Percentiles rank a stretch among this genome's conserved stretches.
Conservation (phyloP, 2,113 vertebrate species). For the Brienomyrus brachyistius region DNA sequence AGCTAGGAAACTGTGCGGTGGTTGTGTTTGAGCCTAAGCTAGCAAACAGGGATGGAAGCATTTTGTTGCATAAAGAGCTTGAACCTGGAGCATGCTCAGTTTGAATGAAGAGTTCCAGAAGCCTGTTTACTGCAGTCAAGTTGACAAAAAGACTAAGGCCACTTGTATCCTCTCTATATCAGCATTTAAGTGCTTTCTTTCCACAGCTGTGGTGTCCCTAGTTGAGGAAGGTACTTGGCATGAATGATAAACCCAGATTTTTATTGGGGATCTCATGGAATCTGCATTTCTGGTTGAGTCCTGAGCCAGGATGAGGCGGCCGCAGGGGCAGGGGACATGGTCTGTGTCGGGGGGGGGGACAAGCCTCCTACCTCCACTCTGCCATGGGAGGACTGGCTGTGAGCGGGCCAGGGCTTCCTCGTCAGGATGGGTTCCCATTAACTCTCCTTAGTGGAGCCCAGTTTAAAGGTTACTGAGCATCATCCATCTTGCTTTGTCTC, state of each 20-base stretch:
- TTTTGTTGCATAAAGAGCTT: not conserved
- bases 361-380: not conserved
- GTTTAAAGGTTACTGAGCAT: not conserved
- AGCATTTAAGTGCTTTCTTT: not conserved
- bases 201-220: not conserved
- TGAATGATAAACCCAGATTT: not conserved
- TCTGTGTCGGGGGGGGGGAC: not conserved
- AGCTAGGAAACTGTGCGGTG: not conserved
- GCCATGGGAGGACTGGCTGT: not conserved
- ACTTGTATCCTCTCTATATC: not conserved
- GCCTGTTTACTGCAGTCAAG: not conserved
- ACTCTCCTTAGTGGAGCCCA: not conserved
- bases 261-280: not conserved
- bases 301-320: not conserved
- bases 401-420: not conserved
- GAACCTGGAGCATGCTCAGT: not conserved
- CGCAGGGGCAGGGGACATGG: not conserved
- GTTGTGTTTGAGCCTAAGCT: not conserved
- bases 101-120: not conserved
- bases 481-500: not conserved
- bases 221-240: not conserved
- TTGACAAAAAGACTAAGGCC: not conserved
- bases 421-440: not conserved
- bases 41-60: not conserved
- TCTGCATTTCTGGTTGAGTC: slow-evolving; percentile 19